Conservation (phyloP, 2,797 vertebrate species). For the Mionectes olivaceus region DNA sequence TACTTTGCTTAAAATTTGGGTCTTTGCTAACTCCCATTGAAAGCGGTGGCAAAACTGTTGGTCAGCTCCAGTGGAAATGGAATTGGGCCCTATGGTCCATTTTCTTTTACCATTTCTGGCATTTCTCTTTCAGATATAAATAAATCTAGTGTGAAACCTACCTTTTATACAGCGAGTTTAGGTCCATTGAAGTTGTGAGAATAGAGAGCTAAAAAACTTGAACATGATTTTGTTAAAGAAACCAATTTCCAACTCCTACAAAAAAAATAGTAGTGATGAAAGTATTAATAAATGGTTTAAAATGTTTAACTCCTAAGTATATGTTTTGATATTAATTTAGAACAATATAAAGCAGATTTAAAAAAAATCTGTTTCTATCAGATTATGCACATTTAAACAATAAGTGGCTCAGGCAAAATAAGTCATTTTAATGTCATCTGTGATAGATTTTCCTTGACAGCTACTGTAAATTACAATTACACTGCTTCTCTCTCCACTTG, state of each 20-base stretch:
- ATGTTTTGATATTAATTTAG: conserved; percentile 84
- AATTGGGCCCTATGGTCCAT: background rate
- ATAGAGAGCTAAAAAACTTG: conserved; percentile 38
- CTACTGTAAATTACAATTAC: conserved; percentile 88
- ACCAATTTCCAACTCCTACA: conserved; percentile 67
- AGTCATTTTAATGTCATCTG: conserved; percentile 87
- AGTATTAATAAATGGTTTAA: conserved; percentile 79
- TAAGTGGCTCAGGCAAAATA: conserved; percentile 86
- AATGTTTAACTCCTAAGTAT: conserved; percentile 82
- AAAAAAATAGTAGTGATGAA: conserved; percentile 72
- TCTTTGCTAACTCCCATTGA: background rate
- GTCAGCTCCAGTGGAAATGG: background rate
- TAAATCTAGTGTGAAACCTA: conserved; percentile 39
- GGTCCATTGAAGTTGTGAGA: conserved; percentile 9
- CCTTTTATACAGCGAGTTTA: conserved; percentile 10
- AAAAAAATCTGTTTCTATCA: conserved; percentile 83
- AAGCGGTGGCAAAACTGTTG: background rate
- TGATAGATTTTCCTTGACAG: conserved; percentile 86
- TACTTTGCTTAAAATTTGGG: conserved; percentile 3
- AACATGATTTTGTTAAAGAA: conserved; percentile 66
- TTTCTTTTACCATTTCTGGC: background rate
- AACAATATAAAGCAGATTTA: conserved; percentile 77
- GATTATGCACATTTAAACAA: conserved; percentile 87
- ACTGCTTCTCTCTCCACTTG: conserved; percentile 81
- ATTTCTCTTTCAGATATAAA: conserved; percentile 33